These are phyloP conservation scores for Cossypha heuglini DNA, from an alignment of 2,797 vertebrate genomes.

Conservation along the genomic window DNA sequence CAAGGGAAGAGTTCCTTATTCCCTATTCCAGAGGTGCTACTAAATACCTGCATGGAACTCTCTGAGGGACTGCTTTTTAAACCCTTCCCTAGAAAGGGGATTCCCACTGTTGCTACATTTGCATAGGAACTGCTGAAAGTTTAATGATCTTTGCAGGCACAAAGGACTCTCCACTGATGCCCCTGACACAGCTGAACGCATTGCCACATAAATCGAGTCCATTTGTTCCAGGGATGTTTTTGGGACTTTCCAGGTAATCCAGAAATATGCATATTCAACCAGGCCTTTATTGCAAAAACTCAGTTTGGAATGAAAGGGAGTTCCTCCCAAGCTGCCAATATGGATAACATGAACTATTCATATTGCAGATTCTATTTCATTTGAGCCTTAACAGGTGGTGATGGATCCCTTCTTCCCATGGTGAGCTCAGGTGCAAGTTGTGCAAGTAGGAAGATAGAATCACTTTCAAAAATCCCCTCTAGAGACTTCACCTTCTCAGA, in stretches of 20 bases:
- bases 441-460: background rate
- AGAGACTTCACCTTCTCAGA: background rate
- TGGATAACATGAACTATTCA: background rate
- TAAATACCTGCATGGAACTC: background rate
- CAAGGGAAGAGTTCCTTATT: background rate
- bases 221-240: background rate
- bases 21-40: background rate
- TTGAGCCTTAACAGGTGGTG: background rate
- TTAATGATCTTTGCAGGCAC: background rate
- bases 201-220: background rate
- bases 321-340: background rate
- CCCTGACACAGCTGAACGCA: background rate
- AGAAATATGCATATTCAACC: background rate
- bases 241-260: background rate
- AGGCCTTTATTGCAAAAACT: background rate
- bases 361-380: background rate
- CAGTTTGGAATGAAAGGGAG: background rate
- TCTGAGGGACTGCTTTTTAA: background rate
- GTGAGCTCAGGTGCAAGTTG: background rate
- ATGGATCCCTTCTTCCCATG: background rate
- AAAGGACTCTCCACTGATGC: background rate
- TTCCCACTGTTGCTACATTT: background rate
- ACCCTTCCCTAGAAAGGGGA: background rate
- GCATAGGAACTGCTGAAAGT: background rate
- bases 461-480: background rate